Conservation (phyloP, 1,140 invertebrate species). For the Lucilia sericata region DNA sequence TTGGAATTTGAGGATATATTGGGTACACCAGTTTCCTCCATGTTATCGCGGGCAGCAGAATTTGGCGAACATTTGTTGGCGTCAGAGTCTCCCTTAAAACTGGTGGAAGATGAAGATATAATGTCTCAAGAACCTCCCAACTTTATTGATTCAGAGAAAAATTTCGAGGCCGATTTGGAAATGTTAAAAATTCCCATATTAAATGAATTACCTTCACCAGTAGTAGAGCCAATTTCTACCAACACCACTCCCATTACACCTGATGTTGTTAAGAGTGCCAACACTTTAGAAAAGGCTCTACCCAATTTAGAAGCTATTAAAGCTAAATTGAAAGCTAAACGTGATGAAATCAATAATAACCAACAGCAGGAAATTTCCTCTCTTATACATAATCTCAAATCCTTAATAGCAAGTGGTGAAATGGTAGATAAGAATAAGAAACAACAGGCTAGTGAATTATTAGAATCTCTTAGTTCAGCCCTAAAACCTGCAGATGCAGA, state of each 20-base stretch:
- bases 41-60: slow-evolving; percentile 27
- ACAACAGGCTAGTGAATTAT: slow-evolving; percentile 36
- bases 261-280: not conserved
- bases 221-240: slow-evolving; percentile 3
- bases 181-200: slow-evolving; percentile 49
- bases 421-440: slow-evolving; percentile 38
- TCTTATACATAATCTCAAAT: slow-evolving; percentile 47
- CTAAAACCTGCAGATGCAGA: slow-evolving; percentile 1
- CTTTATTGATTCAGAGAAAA: slow-evolving; percentile 45
- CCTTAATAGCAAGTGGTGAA: slow-evolving; percentile 35
- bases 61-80: slow-evolving; percentile 42
- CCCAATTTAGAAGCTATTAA: slow-evolving; percentile 40
- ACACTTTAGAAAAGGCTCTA: not conserved
- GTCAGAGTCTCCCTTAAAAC: slow-evolving; percentile 46
- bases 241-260: not conserved
- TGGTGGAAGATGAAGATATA: slow-evolving; percentile 46
- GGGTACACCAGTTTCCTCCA: slow-evolving; percentile 13
- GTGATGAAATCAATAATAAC: slow-evolving; percentile 20
- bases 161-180: slow-evolving; percentile 48
- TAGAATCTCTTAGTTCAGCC: slow-evolving; percentile 44
- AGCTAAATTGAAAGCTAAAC: slow-evolving; percentile 44
- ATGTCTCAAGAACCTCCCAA: slow-evolving; percentile 22
- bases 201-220: slow-evolving; percentile 38
- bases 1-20: not conserved
- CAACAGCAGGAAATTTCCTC: slow-evolving; percentile 39